A percentile compares a stretch with the other conserved stretches of the same genome.
Conservation (phyloP, 1,140 invertebrate genomes). For the Melipona quadrifasciata region DNA sequence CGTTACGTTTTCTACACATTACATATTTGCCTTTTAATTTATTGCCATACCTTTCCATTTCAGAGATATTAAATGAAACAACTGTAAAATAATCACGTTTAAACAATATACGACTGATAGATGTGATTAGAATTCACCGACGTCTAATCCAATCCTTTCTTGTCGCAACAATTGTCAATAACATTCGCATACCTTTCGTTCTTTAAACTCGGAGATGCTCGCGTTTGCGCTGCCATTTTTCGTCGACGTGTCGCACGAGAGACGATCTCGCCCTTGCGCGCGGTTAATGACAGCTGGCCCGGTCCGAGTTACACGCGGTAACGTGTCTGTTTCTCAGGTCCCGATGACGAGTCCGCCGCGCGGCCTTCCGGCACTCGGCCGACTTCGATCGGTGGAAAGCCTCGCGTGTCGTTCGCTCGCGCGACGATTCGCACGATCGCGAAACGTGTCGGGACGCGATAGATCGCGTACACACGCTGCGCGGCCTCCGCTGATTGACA, state of each 20-base stretch:
- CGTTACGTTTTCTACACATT: no score
- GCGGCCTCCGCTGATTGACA: slow-evolving; percentile 43
- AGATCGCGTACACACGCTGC: slow-evolving; percentile 35
- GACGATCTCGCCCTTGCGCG: slow-evolving; percentile 32
- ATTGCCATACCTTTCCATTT: no score
- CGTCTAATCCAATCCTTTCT: no score
- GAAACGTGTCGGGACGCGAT: slow-evolving; percentile 32
- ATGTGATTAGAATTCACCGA: no score
- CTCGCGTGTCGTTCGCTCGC: slow-evolving; percentile 23
- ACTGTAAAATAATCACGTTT: no score
- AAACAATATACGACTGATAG: no score
- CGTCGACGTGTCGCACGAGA: not conserved
- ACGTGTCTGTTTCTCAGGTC: slow-evolving; percentile 53
- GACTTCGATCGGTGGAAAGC: slow-evolving; percentile 17
- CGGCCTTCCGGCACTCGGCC: slow-evolving; percentile 52
- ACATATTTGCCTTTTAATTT: no score
- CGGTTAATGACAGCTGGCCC: slow-evolving; percentile 32
- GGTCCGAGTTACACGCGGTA: slow-evolving; percentile 23
- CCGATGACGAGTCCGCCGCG: slow-evolving; percentile 41
- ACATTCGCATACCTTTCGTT: no score
- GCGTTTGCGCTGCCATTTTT: not conserved
- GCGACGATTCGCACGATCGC: slow-evolving; percentile 49
- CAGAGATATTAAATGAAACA: no score
- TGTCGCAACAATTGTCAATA: no score
- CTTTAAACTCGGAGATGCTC: not conserved